These are phyloP conservation scores for Lepisosteus osseus DNA, from an alignment of 2,113 vertebrate species.

Conservation along the genomic window DNA sequence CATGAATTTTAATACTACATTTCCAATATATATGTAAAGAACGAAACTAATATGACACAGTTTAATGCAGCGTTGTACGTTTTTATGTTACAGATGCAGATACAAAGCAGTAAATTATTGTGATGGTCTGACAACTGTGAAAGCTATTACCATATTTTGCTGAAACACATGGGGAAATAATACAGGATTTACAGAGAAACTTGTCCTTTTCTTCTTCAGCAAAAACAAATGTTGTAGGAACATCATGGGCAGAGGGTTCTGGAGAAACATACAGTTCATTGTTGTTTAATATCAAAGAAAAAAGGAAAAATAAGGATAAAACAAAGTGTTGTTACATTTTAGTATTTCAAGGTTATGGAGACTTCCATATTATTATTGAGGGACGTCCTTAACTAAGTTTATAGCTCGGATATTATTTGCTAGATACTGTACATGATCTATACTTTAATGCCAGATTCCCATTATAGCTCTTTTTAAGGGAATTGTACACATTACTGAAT, in stretches of 20 bases:
- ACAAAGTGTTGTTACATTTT: too few relatives aligned
- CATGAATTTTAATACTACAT: constrained; percentile 64
- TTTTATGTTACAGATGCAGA: constrained; percentile 52
- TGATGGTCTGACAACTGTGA: constrained; percentile 45
- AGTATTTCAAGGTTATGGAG: too few relatives aligned
- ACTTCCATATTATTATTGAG: too few relatives aligned
- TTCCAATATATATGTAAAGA: constrained; percentile 49
- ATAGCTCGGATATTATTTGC: too few relatives aligned
- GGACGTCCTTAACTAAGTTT: too few relatives aligned
- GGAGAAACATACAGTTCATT: too few relatives aligned
- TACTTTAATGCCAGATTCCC: too few relatives aligned
- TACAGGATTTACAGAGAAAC: not conserved
- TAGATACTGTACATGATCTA: too few relatives aligned
- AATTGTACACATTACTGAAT: too few relatives aligned
- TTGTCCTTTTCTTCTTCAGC: not conserved
- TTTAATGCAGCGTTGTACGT: constrained; percentile 24
- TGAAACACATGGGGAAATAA: constrained; percentile 2
- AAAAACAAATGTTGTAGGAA: not conserved
- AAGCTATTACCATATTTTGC: constrained; percentile 35
- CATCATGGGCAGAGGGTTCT: not conserved
- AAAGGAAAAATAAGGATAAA: too few relatives aligned
- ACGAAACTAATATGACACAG: constrained; percentile 40
- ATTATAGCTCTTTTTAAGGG: too few relatives aligned
- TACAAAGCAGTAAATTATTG: constrained; percentile 55
- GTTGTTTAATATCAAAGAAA: too few relatives aligned